A percentile compares a stretch with the other conserved stretches of the same genome.
phyloP scores from a whole-genome alignment of 2,888 invertebrate genomes.

The Leptarthrus brevirostris region DNA sequence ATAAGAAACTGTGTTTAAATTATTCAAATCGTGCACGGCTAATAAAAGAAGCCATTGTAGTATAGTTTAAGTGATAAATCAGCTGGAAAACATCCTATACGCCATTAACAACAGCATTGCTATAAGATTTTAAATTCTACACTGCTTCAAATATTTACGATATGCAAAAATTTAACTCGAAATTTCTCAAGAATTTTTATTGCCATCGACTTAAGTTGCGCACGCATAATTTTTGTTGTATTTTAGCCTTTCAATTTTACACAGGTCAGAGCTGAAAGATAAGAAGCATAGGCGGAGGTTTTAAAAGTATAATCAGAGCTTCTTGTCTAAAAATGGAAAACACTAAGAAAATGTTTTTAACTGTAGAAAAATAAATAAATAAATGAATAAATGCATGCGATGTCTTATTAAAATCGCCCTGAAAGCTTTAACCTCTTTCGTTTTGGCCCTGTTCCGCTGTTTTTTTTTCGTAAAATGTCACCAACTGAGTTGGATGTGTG shows the following conservation, averaged over 20 bases:
- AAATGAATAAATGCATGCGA: neutral
- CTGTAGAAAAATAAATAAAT: neutral
- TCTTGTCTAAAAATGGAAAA: neutral
- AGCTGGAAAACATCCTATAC: no score
- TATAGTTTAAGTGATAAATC: no score
- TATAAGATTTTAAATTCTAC: neutral
- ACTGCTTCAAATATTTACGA: neutral
- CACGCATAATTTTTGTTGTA: slow-evolving; percentile 20
- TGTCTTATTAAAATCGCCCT: neutral
- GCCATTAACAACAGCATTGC: no score
- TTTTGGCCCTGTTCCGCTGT: neutral
- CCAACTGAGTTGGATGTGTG: neutral
- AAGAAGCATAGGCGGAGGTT: neutral
- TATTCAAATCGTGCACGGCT: no score
- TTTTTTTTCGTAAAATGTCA: neutral
- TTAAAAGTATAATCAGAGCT: neutral
- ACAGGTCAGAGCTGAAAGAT: neutral
- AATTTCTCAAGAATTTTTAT: slow-evolving; percentile 8
- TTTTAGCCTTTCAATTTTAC: neutral
- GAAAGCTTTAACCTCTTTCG: neutral
- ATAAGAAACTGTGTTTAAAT: no score
- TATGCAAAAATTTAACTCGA: neutral
- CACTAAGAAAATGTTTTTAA: neutral
- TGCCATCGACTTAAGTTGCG: slow-evolving; percentile 9
- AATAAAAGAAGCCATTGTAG: no score